Evolutionary conservation across 2,888 invertebrate species (phyloP).

Genomic region (Schizotus pectinicornis): DNA sequence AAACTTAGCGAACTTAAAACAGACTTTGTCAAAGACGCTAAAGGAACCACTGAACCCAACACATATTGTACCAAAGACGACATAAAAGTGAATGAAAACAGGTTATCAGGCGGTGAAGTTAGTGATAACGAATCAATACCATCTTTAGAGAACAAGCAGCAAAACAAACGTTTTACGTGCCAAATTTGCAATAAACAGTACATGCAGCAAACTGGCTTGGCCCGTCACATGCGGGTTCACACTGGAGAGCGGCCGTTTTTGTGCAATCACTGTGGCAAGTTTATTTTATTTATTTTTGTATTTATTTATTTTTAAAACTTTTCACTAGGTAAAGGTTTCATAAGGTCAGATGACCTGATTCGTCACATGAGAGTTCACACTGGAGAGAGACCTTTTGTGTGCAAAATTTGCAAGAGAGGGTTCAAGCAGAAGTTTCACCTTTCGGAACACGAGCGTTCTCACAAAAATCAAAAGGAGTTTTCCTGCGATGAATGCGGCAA

Average conservation of each 20-base stretch:
- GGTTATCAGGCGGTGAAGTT: too few relatives aligned
- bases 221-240: conserved; percentile 9
- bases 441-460: conserved; percentile 40
- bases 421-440: conserved; percentile 43
- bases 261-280: conserved; percentile 37
- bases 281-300: too few relatives aligned
- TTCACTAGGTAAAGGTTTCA: conserved; percentile 30
- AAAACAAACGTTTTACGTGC: conserved; percentile 3
- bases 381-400: conserved; percentile 41
- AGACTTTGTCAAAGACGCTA: background rate
- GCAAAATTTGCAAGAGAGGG: conserved; percentile 37
- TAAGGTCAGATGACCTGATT: conserved; percentile 37
- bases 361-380: conserved; percentile 37
- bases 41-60: background rate
- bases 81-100: background rate
- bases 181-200: conserved; percentile 18
- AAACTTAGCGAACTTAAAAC: background rate
- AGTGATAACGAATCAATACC: background rate
- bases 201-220: conserved; percentile 1
- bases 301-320: background rate
- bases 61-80: background rate
- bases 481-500: conserved; percentile 16
- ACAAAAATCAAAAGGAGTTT: conserved; percentile 15
- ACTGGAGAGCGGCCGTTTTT: conserved; percentile 35
- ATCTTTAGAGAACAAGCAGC: background rate